A percentile compares a stretch with the other conserved stretches of the same genome.
Conservation (phyloP, 2,888 invertebrate genomes). For the Pherbina coryleti region DNA sequence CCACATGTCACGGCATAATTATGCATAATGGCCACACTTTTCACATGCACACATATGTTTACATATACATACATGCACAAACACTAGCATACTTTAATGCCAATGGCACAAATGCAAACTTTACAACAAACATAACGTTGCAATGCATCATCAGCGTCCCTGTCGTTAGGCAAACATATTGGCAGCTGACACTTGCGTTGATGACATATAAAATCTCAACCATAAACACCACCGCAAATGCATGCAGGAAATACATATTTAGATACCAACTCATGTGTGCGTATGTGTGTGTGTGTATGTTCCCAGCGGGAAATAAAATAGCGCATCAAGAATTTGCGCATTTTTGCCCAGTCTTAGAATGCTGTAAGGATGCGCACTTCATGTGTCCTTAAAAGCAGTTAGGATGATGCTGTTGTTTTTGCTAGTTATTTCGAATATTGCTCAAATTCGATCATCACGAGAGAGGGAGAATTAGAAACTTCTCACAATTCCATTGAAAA, state of each 20-base stretch:
- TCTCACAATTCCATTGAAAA: too few relatives aligned
- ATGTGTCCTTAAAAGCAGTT: too few relatives aligned
- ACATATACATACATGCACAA: background rate
- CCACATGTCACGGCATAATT: background rate
- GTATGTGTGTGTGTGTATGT: background rate
- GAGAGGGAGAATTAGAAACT: too few relatives aligned
- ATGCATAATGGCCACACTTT: background rate
- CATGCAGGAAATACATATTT: background rate
- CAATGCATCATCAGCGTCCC: background rate
- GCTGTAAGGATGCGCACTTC: too few relatives aligned
- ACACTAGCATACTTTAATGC: background rate
- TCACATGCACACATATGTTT: background rate
- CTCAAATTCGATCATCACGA: too few relatives aligned
- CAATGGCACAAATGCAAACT: background rate
- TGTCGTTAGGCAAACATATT: conserved; percentile 19
- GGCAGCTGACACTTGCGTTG: conserved; percentile 24
- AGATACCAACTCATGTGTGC: background rate
- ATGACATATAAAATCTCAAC: background rate
- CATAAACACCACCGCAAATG: background rate
- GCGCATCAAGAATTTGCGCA: too few relatives aligned
- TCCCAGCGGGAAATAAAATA: too few relatives aligned
- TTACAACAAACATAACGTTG: background rate
- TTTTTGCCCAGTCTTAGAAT: too few relatives aligned
- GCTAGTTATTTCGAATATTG: too few relatives aligned
- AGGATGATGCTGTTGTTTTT: too few relatives aligned